phyloP scores from a whole-genome alignment of 2,888 invertebrate genomes.

The Trichopoda pennipes region DNA sequence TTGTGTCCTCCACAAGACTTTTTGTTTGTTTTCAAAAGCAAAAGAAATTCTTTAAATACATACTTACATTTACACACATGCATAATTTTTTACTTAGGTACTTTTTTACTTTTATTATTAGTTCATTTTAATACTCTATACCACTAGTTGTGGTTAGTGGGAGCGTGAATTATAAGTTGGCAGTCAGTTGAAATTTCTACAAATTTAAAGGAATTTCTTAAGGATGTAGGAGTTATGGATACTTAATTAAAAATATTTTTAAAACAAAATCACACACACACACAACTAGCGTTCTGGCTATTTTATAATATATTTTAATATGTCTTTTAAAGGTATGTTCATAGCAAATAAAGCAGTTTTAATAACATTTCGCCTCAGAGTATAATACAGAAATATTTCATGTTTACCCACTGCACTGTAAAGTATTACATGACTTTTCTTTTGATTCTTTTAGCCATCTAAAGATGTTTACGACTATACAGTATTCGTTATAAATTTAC shows the following conservation, averaged over 20 bases:
- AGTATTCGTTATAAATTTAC: no score
- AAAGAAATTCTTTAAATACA: constrained; percentile 9
- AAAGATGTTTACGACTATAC: no score
- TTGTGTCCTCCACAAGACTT: constrained; percentile 34
- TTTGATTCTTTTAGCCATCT: no score
- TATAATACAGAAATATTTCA: no score
- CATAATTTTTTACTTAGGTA: not conserved
- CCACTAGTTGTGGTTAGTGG: constrained; percentile 22
- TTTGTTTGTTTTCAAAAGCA: constrained; percentile 13
- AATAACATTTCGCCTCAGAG: no score
- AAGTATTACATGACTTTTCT: no score
- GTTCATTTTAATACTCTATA: constrained; percentile 45
- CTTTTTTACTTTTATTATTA: constrained; percentile 19
- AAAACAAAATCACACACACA: not conserved
- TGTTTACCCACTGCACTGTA: no score
- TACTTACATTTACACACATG: not conserved
- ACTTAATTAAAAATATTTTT: not conserved
- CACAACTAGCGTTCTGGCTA: not conserved
- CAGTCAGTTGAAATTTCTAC: not conserved
- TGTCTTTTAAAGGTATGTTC: no score
- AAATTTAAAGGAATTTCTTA: not conserved
- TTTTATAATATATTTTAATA: no score
- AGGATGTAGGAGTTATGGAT: not conserved
- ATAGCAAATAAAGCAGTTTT: no score
- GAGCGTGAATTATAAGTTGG: not conserved